Evolutionary conservation across 2,797 vertebrate species (phyloP).

Genomic region (Sebastes trivittatus): DNA sequence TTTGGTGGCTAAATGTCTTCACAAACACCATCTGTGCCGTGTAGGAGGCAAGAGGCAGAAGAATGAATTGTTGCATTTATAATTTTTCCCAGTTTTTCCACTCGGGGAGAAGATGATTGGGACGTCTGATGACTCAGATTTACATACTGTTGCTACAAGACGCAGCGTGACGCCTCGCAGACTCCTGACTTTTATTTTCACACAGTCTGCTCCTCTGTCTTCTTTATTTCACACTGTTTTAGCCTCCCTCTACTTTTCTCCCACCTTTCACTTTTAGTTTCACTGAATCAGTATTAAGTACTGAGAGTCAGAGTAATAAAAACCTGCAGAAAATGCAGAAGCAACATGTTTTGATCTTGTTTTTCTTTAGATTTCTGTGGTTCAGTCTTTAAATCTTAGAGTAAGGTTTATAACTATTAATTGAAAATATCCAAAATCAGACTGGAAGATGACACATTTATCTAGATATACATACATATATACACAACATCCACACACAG

Average conservation of each 20-base stretch:
- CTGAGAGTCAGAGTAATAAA: not conserved
- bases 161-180: conserved; percentile 21
- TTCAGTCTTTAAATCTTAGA: not conserved
- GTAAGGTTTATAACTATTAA: too few species aligned
- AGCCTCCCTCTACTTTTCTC: not conserved
- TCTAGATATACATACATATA: too few species aligned
- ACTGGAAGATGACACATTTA: not conserved
- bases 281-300: not conserved
- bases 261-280: not conserved
- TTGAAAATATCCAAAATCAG: not conserved
- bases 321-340: not conserved
- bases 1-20: conserved; percentile 40
- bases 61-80: conserved; percentile 61
- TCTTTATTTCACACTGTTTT: not conserved
- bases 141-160: conserved; percentile 33
- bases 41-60: conserved; percentile 66
- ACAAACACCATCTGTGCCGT: conserved; percentile 71
- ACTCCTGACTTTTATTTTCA: not conserved
- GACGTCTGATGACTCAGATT: conserved; percentile 58
- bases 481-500: too few species aligned
- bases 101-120: conserved; percentile 50
- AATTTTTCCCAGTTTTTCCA: conserved; percentile 52
- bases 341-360: too few species aligned
- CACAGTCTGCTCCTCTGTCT: not conserved
- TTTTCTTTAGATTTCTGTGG: not conserved